Evolutionary conservation across 1,140 invertebrate genomes (phyloP), one percentile per base, ranked within the genome.

Genomic region (Drosophila truncata): DNA sequence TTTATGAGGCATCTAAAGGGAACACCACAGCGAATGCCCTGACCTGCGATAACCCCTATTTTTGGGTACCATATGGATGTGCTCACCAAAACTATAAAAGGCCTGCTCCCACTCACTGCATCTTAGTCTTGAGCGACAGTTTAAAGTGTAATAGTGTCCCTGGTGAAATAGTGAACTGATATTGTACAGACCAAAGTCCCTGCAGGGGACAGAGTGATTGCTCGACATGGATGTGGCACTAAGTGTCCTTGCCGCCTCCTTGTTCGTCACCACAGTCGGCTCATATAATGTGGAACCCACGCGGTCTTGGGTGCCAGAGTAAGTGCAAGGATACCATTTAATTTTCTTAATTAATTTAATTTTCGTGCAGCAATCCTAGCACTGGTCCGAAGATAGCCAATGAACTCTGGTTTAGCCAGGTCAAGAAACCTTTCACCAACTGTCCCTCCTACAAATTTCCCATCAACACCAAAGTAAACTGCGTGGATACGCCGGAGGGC

Each of bases 401-500:
- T n/a, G 59, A 61, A 0, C 42, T 61, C 14, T 61, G 59, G 59
- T 61, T 61, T 23, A 61, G 59, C 44, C 59, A 61, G n/a, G 59
- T 61, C 9, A 61, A 61, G 23, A 61, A 49, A 31, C 59, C 59
- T 3, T 61, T 61, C 4, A 10, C 31, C 11, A 47, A 61, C 29
- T 61, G 59, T 14, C 42, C 59, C 44, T 20, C 29, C 5, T 61
- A 61, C 59, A 61, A 61, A 31, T 61, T 61, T 18, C 59, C 59
- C 29, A 61, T 61, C 31, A 61, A 61, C 59, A 61, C 59, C 7
- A 23, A 35, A 37, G 59, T 61, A 16, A 49, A 61, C 10, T 61
- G 59, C 44, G 20, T 61, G 44, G 31, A 61, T 3, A 61, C 59
- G 20, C 11, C 29, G 14, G 59, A 61, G 42, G 59, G 59, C 1